These are phyloP conservation scores for Lepeophtheirus nordmannii DNA, from an alignment of 2,888 invertebrate genomes.

Conservation along the genomic window DNA sequence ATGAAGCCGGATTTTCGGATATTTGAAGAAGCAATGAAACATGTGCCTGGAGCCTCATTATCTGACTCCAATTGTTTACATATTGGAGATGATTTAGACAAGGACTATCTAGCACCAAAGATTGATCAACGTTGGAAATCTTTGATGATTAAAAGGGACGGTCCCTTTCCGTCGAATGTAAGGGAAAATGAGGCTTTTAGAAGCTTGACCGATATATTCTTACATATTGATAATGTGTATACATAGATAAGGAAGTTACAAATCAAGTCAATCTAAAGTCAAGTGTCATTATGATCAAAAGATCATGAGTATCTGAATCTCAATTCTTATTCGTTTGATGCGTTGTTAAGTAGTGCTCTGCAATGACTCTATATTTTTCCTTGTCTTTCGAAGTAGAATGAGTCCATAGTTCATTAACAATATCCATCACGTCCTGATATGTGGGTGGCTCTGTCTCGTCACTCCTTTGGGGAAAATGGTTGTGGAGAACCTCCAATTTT, in stretches of 20 bases:
- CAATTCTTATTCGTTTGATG: background rate
- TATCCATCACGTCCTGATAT: background rate
- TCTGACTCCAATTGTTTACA: background rate
- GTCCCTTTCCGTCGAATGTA: background rate
- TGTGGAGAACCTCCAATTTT: background rate
- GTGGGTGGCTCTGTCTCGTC: background rate
- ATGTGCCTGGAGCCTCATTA: background rate
- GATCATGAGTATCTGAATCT: background rate
- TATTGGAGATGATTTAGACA: constrained; percentile 9
- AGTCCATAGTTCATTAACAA: background rate
- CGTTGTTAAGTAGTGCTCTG: background rate
- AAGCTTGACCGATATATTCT: background rate
- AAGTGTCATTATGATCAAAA: background rate
- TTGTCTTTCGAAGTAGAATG: background rate
- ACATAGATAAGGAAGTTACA: no score
- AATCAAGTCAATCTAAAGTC: no score
- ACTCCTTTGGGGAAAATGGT: background rate
- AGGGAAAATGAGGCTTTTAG: background rate
- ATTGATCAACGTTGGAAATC: background rate
- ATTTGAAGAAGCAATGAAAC: constrained; percentile 2
- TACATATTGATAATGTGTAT: no score
- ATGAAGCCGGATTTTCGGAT: background rate
- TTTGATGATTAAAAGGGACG: background rate
- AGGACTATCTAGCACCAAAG: background rate
- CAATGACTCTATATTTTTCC: background rate